Evolutionary conservation across 2,113 vertebrate species (phyloP).

Genomic region (Otocyon megalotis): DNA sequence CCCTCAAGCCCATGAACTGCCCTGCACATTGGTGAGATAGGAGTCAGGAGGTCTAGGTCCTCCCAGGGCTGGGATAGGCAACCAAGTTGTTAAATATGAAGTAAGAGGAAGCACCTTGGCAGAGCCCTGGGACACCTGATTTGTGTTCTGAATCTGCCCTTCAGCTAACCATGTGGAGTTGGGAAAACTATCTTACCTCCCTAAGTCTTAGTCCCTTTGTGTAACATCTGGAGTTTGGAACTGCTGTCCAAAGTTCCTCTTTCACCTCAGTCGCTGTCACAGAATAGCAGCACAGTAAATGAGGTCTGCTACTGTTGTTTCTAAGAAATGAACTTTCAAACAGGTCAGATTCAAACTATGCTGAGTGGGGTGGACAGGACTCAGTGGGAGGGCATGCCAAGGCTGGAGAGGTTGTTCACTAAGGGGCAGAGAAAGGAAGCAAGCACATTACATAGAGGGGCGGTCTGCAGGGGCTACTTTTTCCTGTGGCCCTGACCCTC

Average conservation of each 20-base stretch:
- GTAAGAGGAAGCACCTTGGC: not conserved
- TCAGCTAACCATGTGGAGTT: not conserved
- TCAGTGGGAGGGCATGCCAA: not conserved
- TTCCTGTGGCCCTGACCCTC: not conserved
- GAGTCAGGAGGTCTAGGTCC: not conserved
- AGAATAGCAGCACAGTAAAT: not conserved
- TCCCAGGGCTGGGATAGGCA: not conserved
- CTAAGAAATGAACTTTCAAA: not conserved
- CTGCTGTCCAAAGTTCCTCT: not conserved
- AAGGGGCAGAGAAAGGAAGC: not conserved
- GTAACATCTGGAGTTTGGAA: not conserved
- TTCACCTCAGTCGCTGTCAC: not conserved
- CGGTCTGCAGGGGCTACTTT: not conserved
- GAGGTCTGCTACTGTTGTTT: not conserved
- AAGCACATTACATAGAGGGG: too few relatives aligned
- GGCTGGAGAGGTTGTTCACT: not conserved
- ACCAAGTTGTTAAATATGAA: not conserved
- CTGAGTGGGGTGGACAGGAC: not conserved
- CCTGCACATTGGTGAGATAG: slow-evolving; percentile 94
- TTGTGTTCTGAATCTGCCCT: not conserved
- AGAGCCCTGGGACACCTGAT: not conserved
- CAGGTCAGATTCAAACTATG: not conserved
- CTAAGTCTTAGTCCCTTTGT: not conserved
- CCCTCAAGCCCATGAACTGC: slow-evolving; percentile 98
- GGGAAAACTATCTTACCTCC: not conserved